Evolutionary conservation across 1,140 invertebrate species (phyloP).

Genomic region (Panagrolaimus sp.): DNA sequence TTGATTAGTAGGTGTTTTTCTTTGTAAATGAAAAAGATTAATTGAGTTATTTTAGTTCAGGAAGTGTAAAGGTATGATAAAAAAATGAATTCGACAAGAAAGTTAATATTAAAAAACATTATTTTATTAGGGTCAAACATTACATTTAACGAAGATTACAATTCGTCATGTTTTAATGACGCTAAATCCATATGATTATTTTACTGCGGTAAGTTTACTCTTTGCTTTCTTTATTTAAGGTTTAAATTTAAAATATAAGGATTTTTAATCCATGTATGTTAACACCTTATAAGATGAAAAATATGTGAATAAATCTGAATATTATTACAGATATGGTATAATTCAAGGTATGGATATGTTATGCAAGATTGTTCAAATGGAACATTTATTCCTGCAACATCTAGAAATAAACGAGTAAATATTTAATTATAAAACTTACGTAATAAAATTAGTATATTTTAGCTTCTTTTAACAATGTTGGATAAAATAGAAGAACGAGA

Average conservation of each 20-base stretch:
- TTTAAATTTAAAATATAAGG: too few relatives aligned
- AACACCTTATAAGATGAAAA: too few relatives aligned
- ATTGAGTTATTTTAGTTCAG: background rate
- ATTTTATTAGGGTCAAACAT: constrained; percentile 33
- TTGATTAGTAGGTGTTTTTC: constrained; percentile 40
- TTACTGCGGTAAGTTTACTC: constrained; percentile 26
- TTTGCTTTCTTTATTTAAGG: too few relatives aligned
- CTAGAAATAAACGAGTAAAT: constrained; percentile 31
- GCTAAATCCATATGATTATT: constrained; percentile 41
- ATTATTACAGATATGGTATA: constrained; percentile 30
- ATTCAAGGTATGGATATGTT: background rate
- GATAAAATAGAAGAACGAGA: constrained; percentile 51
- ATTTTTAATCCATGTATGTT: too few relatives aligned
- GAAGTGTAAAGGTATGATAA: background rate
- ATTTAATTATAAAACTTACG: too few relatives aligned
- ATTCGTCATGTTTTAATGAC: constrained; percentile 32
- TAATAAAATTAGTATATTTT: too few relatives aligned
- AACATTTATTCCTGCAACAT: constrained; percentile 33
- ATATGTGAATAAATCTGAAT: too few relatives aligned
- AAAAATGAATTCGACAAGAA: constrained; percentile 25
- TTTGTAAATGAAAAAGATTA: background rate
- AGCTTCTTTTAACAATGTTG: constrained; percentile 48
- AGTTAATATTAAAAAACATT: too few relatives aligned
- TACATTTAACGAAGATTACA: constrained; percentile 40
- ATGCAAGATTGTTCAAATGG: background rate